A percentile compares a stretch with the other conserved stretches of the same genome.
Evolutionary conservation across 2,113 vertebrate species (phyloP).

Genomic region (Prinia subflava): DNA sequence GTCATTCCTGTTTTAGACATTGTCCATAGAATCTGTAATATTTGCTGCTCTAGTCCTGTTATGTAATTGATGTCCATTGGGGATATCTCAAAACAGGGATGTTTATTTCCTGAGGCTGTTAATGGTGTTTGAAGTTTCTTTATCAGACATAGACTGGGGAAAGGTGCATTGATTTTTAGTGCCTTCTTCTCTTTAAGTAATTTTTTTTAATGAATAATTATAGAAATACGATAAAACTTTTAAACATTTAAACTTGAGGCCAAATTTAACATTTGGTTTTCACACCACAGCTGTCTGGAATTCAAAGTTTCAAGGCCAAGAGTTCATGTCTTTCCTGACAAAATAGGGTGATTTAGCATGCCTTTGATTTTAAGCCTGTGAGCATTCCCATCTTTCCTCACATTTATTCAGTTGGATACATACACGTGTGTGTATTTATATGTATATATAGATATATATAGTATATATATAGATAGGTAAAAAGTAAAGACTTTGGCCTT

Average conservation of each 20-base stretch:
- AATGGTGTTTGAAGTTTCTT: slow-evolving; percentile 7
- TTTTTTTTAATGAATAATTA: not conserved
- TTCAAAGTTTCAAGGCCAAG: not conserved
- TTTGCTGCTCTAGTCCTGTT: not conserved
- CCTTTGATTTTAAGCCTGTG: not conserved
- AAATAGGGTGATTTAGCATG: not conserved
- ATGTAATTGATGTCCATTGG: not conserved
- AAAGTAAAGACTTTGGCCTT: not conserved
- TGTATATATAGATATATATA: not conserved
- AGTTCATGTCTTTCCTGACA: not conserved
- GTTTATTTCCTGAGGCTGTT: slow-evolving; percentile 19
- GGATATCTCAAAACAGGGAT: not conserved
- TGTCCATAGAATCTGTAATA: not conserved
- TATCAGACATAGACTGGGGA: not conserved
- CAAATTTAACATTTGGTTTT: not conserved
- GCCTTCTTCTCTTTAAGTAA: not conserved
- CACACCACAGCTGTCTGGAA: not conserved
- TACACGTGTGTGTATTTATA: fast-evolving
- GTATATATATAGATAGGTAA: not conserved
- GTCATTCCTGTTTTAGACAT: not conserved
- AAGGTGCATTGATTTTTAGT: slow-evolving; percentile 33
- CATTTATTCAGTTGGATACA: not conserved
- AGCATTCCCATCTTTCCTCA: not conserved
- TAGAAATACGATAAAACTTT: not conserved
- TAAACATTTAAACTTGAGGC: not conserved